phyloP scores from a whole-genome alignment of 2,888 invertebrate genomes.

The Diogma glabrata region DNA sequence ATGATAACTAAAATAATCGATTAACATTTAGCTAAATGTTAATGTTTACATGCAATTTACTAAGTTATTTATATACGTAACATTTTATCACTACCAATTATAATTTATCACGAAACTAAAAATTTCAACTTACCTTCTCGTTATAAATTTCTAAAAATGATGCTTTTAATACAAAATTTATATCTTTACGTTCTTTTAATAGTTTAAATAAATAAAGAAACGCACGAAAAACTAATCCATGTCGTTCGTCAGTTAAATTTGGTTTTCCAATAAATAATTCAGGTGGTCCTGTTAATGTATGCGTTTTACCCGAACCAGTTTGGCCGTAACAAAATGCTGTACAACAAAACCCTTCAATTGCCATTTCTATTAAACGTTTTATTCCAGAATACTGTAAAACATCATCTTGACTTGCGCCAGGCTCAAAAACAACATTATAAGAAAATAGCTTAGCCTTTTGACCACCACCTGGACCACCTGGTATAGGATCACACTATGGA shows the following conservation, averaged over 20 bases:
- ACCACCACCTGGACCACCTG: slow-evolving; percentile 41
- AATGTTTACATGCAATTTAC: too few species aligned
- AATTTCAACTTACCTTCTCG: slow-evolving; percentile 75
- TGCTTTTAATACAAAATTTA: slow-evolving; percentile 76
- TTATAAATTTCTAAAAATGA: slow-evolving; percentile 95
- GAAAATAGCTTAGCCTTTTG: slow-evolving; percentile 80
- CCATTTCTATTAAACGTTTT: slow-evolving; percentile 84
- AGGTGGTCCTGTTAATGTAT: slow-evolving; percentile 87
- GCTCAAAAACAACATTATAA: slow-evolving; percentile 90
- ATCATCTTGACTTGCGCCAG: slow-evolving; percentile 71
- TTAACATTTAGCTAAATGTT: too few species aligned
- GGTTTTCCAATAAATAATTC: slow-evolving; percentile 56
- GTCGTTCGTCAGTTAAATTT: slow-evolving; percentile 57
- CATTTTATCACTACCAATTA: too few species aligned
- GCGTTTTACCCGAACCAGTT: slow-evolving; percentile 93
- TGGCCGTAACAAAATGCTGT: slow-evolving; percentile 95
- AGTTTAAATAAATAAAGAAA: slow-evolving; percentile 81
- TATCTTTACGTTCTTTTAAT: slow-evolving; percentile 62
- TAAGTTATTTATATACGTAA: too few species aligned
- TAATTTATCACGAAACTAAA: too few species aligned
- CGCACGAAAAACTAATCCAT: slow-evolving; percentile 81
- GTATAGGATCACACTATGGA: slow-evolving; percentile 39
- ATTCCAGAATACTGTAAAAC: slow-evolving; percentile 83
- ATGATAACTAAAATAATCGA: too few species aligned
- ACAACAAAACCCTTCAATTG: slow-evolving; percentile 86